Base-by-base conservation (phyloP, 2,113 vertebrate species). In the Turnix velox region DNA sequence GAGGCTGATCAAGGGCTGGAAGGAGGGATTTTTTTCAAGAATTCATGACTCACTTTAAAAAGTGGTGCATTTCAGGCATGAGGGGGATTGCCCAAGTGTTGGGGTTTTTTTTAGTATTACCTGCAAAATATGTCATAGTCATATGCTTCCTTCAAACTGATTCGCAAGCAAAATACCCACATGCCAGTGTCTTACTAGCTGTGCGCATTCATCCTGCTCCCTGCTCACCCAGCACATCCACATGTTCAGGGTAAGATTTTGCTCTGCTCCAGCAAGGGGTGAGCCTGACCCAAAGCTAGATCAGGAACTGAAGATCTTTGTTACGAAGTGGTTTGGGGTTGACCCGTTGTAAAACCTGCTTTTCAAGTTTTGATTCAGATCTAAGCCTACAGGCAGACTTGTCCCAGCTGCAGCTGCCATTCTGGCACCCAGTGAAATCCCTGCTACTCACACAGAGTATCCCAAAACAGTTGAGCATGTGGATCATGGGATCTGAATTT, bases 21-120 rank as follows among this genome's bases (percentile, higher is more conserved):
- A 93, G 71, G 42, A 94, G 92, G 91, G 89, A 73, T 37, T 92
- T 96, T 93, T 90, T 65, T 72, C 24, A 75, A 82, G 62, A 90
- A 85, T 59, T 77, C 85, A 71, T 62, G 23, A 94, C 52, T 93
- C 23, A 7, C 77, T 91, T 71, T 52, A 28, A 42, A 67, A 93
- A 83, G 28, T 10, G 8, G 28, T 42, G 5, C 33, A 75, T 90
- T 86, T 84, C 65, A 86, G 58, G n/a, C 45, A 68, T 4, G 22
- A 72, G 20, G 73, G 69, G 71, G 42, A 85, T 80, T 94, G 62
- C 67, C 84, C 82, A 75, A 35, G 52, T 30, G 35, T 1, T 43
- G 27, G 20, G 13, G 8, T 30, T 39, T 59, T 35, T 61, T 65
- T 30, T 23, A 42, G 8, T 55, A 48, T 69, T 80, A 87, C 46